Conservation (phyloP, 2,888 invertebrate species). For the Athalia rosae region DNA sequence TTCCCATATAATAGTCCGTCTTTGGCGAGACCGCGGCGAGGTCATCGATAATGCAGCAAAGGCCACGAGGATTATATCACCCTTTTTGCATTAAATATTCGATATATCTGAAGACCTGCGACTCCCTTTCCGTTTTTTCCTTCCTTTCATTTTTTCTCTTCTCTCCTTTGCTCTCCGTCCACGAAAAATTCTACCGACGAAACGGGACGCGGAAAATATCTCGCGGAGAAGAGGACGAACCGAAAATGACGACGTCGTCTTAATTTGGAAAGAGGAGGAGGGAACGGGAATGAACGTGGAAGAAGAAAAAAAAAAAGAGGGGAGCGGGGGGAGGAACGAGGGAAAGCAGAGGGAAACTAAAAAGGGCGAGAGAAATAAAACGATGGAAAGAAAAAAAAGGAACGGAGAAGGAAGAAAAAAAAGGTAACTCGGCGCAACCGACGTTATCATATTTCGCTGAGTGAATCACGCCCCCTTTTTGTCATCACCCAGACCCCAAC, state of each 20-base stretch:
- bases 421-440: conserved; percentile 46
- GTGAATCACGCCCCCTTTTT: conserved; percentile 42
- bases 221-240: neutral
- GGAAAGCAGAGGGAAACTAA: neutral
- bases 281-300: neutral
- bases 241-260: neutral
- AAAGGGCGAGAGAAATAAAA: neutral
- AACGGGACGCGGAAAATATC: neutral
- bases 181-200: neutral
- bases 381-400: conserved; percentile 29
- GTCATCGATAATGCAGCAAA: conserved; percentile 7
- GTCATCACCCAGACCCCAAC: conserved; percentile 27
- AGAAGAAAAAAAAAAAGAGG: neutral
- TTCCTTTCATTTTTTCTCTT: neutral
- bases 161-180: neutral
- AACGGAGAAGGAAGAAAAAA: conserved; percentile 52
- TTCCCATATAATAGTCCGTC: neutral
- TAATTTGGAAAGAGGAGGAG: neutral
- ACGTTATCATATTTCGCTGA: conserved; percentile 43
- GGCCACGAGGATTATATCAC: neutral
- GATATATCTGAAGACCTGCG: neutral
- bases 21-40: neutral
- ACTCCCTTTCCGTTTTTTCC: neutral
- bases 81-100: neutral
- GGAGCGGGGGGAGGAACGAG: neutral